phyloP scores from a whole-genome alignment of 2,113 vertebrate genomes.

The Syngnathoides biaculeatus region DNA sequence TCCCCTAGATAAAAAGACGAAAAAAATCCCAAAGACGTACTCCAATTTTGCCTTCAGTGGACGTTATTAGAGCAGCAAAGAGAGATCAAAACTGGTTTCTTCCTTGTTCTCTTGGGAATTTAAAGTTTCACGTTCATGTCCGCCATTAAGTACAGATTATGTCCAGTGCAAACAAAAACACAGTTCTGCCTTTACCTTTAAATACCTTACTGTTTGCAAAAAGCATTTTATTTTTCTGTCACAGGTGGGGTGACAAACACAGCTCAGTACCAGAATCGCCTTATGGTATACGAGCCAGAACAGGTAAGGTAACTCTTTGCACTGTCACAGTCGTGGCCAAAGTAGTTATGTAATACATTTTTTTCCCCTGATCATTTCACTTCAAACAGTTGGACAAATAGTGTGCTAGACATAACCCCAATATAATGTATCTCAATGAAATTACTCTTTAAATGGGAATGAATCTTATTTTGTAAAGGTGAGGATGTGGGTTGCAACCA shows the following conservation, averaged over 20 bases:
- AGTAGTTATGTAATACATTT: neutral
- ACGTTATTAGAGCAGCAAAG: neutral
- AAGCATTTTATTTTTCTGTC: conserved; percentile 23
- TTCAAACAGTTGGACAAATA: neutral
- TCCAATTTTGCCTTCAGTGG: neutral
- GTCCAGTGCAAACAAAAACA: neutral
- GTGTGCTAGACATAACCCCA: neutral
- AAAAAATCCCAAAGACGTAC: neutral
- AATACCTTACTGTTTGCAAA: neutral
- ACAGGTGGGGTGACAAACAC: conserved; percentile 97
- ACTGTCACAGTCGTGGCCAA: neutral
- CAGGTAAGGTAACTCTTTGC: conserved; percentile 84
- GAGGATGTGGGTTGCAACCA: neutral
- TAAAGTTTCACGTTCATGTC: neutral
- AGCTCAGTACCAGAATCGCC: conserved; percentile 94
- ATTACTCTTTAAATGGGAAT: neutral
- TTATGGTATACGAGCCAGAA: conserved; percentile 95
- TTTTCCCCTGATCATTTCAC: neutral
- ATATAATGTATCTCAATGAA: neutral
- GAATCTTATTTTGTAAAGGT: neutral
- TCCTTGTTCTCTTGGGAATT: neutral
- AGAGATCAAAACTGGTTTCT: neutral
- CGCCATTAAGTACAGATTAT: neutral
- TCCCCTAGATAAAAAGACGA: neutral
- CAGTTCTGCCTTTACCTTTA: conserved; percentile 2